Evolutionary conservation across 2,113 vertebrate species (phyloP).

Genomic region (Sorex fumeus): DNA sequence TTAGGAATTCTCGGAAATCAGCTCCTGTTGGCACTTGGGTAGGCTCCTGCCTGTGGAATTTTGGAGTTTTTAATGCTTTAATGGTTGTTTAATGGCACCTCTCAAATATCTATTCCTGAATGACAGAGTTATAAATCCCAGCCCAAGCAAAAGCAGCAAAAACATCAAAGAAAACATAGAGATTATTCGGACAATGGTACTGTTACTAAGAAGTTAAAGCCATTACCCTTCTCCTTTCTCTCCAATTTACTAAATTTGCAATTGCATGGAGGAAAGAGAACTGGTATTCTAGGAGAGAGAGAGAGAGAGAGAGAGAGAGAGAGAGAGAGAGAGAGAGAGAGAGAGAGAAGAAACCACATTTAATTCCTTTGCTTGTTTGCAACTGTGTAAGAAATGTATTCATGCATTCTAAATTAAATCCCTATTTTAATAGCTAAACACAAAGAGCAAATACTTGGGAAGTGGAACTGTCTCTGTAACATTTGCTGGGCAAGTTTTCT

Average conservation of each 20-base stretch:
- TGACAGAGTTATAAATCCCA: conserved; percentile 45
- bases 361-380: conserved; percentile 51
- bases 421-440: conserved; percentile 75
- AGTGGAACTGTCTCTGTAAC: conserved; percentile 40
- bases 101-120: conserved; percentile 61
- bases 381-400: conserved; percentile 67
- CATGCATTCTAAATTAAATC: conserved; percentile 76
- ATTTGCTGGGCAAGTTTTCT: conserved; percentile 50
- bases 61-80: conserved; percentile 63
- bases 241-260: not conserved
- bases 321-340: too few species aligned
- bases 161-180: not conserved
- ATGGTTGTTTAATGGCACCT: conserved; percentile 66
- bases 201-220: not conserved
- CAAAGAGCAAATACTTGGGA: conserved; percentile 56
- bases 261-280: not conserved
- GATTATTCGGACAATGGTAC: not conserved
- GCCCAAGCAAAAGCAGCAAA: not conserved
- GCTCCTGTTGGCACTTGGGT: not conserved
- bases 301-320: too few species aligned
- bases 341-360: not conserved
- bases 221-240: not conserved
- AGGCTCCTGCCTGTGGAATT: not conserved
- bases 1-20: conserved; percentile 15
- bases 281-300: not conserved